Base-by-base conservation (phyloP, 2,113 vertebrate genomes). In the Bucco capensis region DNA sequence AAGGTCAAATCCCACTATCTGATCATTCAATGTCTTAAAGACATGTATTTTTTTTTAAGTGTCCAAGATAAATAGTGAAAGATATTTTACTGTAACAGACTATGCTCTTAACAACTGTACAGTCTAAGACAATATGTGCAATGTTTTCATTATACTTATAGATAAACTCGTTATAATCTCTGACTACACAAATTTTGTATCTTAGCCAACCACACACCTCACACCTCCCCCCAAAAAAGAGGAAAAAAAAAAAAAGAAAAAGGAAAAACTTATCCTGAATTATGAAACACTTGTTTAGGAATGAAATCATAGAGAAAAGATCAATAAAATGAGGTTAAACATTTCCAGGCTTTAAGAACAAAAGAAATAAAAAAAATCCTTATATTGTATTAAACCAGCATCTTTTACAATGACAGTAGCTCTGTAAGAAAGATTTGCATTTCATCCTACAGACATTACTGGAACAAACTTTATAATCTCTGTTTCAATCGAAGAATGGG, bases 1-100 rank as follows among this genome's bases (percentile, higher is more conserved):
- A 91, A 89, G 92, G 88, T 94, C 83, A 96, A 83, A 92, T 78
- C 27, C 44, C 38, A 85, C 18, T 44, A 66, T 35, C 76, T 74
- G 66, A 94, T 86, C 81, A 79, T 62, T 83, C 35, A 25, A 30
- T 71, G 47, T 82, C 82, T 88, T 66, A 78, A 67, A 89, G 85
- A 77, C 30, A 58, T 14, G 38, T 28, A 24, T 83, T 93, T 56
- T 87, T 82, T 87, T 70, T 49, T 62, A 85, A 77, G 19, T 25
- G 42, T 46, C 35, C 60, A n/a, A 92, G 47, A 81, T 53, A 85
- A 88, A 85, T 56, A 86, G 13, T 77, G 71, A 81, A 79, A 75
- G 79, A 53, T 42, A 60, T 73, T 86, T 79, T 69, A 76, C 47
- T 80, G 14, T 23, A 92, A 70, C 17, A 66, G 31, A 5, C 23